Base-by-base conservation (phyloP, 1,140 invertebrate genomes). In the Cydia strobilella region DNA sequence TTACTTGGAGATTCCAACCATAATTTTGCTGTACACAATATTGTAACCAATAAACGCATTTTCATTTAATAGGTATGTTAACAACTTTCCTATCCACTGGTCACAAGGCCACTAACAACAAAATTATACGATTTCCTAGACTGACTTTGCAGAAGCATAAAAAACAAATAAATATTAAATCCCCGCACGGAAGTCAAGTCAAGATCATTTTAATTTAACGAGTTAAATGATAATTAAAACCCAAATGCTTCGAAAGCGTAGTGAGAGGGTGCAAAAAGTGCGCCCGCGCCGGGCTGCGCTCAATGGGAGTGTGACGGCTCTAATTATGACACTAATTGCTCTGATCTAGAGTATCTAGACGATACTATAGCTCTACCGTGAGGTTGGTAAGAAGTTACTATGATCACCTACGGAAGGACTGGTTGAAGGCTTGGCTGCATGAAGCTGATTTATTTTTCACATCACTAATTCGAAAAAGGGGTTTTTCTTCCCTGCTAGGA, bases 161-260 rank as follows among this genome's bases (percentile, higher is more conserved):
- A 59, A 59, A 20, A 59, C 7, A 23, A 59, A 59, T 23, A 59
- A 12, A n/a, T n/a, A n/a, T 51, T 6, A 51, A 59, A 59, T 23
- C 20, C n/a, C 54, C 20, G 20, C 54, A 1, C 54, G 54, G 54
- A 59, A 59, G 20, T 23, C 9, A 59, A 59, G 20, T 23, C 9
- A 23, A 59, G n/a, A 18, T 12, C 5, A 59, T 10, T 59, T 23
- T 59, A 59, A 59, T 18, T 51, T n/a, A 18, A 23, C 54, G 6
- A 59, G 18, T 59, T 59, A 59, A 59, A 59, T 59, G 54, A 23
- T 69, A 69, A 69, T 69, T 42, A 69, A 69, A 69, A 69, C 65
- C 65, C 65, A 69, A 69, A 69, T 69, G 65, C 65, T 39, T 39
- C 31, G 65, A 69, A 69, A 69, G 65, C 65, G 65, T 69, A 69